Base-by-base conservation (phyloP, 2,888 invertebrate species). In the Alcis repandata region DNA sequence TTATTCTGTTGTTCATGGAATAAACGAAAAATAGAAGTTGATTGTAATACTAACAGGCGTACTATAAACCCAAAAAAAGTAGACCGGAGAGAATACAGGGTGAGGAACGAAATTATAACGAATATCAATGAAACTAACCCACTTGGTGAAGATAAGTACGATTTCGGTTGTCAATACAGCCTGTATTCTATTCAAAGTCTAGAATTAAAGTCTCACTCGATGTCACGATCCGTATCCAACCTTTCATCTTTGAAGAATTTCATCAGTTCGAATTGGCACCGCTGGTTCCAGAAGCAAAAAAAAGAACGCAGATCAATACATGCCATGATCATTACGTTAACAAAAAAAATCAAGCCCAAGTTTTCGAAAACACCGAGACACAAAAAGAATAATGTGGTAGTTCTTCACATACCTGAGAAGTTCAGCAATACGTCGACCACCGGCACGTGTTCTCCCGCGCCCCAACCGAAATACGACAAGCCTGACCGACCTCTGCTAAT, bases 131-230 rank as follows among this genome's bases (percentile, higher is more conserved):
- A 73, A 54, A 32, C 54, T 33, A 72, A 70, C 52, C 59, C 69
- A 11, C 59, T 74, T 22, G 71, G 68, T 7, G 66, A 53, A 9
- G 70, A 68, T 40, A 49, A 60, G n/a, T 73, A 70, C 15, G 79
- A 86, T 64, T 83, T 85, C 54, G 73, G 78, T n/a, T 84, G 82
- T 68, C 86, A 86, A 60, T 77, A 79, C 67, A 82, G 79, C 63
- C 40, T 78, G 15, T 74, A 77, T 45, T 86, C 87, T 0, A 82
- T 76, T 56, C 79, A 80, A 33, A 88, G 88, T 63, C 63, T 84
- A 19, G 86, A 88, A 74, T 83, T 86, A 32, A 74, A 75, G 8
- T 84, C 87, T 19, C 83, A 85, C 40, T 65, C 77, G 49, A 67
- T 87, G 32, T 82, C 80, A 9, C 77, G 71, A 58, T 83, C 86